Percentiles rank a stretch among this genome's conserved stretches.
Evolutionary conservation across 1,140 invertebrate species (phyloP).

Genomic region (Paramacrobiotus metropolitanus): DNA sequence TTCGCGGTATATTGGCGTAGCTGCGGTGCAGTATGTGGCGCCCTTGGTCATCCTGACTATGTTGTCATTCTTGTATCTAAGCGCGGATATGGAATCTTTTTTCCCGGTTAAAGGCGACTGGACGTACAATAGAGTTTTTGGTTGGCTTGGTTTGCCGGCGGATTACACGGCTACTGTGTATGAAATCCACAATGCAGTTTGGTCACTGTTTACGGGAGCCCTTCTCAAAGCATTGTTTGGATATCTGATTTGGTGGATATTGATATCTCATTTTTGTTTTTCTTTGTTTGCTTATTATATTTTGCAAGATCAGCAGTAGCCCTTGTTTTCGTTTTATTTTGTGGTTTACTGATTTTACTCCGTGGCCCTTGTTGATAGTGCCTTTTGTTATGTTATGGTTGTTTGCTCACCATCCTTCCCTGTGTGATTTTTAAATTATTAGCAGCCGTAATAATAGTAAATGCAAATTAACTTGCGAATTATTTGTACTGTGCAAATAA

Average conservation of each 20-base stretch:
- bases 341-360: not conserved
- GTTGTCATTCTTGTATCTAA: not conserved
- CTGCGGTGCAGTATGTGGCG: not conserved
- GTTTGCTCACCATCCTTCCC: not conserved
- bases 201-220: not conserved
- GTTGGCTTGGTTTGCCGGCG: not conserved
- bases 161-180: not conserved
- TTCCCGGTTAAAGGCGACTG: not conserved
- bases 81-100: not conserved
- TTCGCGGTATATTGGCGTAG: not conserved
- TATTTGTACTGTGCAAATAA: too few relatives aligned
- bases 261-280: not conserved
- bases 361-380: not conserved
- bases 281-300: not conserved
- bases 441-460: too few relatives aligned
- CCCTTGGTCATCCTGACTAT: not conserved
- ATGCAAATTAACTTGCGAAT: too few relatives aligned
- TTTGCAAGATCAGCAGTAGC: not conserved
- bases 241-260: slow-evolving; percentile 1
- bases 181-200: not conserved
- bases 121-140: not conserved
- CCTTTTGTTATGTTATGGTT: not conserved
- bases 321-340: not conserved
- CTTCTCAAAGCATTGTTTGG: not conserved
- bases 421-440: not conserved